These are phyloP conservation scores for Coracias cyanogaster DNA, from an alignment of 2,797 vertebrate genomes.

Conservation along the genomic window DNA sequence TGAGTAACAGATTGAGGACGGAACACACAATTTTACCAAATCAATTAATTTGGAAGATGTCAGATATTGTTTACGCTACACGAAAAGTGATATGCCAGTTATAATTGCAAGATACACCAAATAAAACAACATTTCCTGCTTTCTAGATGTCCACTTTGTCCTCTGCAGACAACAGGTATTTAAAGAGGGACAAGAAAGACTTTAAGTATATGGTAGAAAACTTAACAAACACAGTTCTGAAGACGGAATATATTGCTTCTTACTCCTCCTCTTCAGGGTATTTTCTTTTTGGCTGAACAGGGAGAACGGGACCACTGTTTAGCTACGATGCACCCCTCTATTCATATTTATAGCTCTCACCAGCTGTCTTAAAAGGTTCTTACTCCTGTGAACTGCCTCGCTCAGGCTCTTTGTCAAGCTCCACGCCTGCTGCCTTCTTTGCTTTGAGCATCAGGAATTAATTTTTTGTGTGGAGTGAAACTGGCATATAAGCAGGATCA, in stretches of 20 bases:
- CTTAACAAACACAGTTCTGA: background rate
- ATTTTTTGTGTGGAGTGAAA: background rate
- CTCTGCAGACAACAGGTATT: background rate
- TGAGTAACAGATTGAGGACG: background rate
- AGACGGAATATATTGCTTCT: background rate
- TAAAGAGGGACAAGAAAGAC: background rate
- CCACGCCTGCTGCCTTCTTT: background rate
- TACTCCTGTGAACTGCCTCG: background rate
- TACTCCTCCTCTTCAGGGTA: background rate
- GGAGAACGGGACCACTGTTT: background rate
- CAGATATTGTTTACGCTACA: background rate
- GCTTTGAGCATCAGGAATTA: background rate
- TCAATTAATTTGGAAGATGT: background rate
- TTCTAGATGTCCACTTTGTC: background rate
- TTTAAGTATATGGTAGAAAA: background rate
- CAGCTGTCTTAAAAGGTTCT: background rate
- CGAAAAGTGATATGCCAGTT: background rate
- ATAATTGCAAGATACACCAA: background rate
- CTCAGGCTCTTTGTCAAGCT: background rate
- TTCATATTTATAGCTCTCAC: background rate
- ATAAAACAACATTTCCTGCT: background rate
- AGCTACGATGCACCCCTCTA: rapidly evolving
- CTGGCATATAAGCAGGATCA: background rate
- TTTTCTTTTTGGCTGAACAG: background rate
- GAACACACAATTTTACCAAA: background rate